Conservation (phyloP, 2,113 vertebrate species). For the Chroicocephalus ridibundus region DNA sequence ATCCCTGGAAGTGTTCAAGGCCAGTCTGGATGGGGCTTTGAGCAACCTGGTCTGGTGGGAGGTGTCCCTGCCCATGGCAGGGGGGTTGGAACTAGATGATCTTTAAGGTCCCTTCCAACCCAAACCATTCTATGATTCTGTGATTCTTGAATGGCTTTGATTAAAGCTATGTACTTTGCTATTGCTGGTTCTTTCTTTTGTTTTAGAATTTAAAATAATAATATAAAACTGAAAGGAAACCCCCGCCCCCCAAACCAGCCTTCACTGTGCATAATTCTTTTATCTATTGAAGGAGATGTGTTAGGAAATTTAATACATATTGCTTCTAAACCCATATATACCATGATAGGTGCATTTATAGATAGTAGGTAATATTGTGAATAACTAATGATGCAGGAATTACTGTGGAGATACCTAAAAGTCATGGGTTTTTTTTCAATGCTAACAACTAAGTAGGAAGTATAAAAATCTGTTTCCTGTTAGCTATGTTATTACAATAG, state of each 20-base stretch:
- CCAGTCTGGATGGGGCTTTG: too few species aligned
- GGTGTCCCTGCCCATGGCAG: too few species aligned
- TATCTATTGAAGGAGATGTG: background rate
- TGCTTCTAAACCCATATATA: background rate
- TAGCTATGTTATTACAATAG: background rate
- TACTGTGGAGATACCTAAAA: background rate
- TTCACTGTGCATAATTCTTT: background rate
- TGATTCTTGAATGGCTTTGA: constrained; percentile 6
- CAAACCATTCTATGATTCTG: too few species aligned
- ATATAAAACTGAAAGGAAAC: background rate
- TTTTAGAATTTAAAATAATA: background rate
- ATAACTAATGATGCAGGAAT: background rate
- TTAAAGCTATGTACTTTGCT: constrained; percentile 30
- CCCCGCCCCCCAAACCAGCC: background rate
- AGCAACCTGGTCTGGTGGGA: too few species aligned
- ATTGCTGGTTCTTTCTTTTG: background rate
- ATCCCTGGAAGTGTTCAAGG: too few species aligned
- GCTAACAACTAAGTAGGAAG: background rate
- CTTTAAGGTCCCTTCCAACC: too few species aligned
- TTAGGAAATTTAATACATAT: background rate
- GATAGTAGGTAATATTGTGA: background rate
- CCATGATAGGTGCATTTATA: background rate
- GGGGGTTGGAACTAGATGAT: too few species aligned
- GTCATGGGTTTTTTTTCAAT: background rate
- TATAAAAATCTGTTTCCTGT: background rate